Conservation (phyloP, 2,113 vertebrate species). For the Burhinus oedicnemus region DNA sequence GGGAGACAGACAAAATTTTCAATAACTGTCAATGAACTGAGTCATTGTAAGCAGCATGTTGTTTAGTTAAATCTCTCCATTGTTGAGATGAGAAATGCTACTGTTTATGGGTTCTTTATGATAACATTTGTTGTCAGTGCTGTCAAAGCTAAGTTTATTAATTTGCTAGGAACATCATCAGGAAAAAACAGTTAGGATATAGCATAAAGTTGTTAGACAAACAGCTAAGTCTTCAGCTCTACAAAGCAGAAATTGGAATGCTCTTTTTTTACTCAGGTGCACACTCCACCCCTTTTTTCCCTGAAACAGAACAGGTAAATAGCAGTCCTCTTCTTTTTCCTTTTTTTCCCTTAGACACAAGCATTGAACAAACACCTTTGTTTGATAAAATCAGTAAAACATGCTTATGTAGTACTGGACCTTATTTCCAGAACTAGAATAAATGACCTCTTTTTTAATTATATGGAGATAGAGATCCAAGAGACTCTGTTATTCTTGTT, state of each 20-base stretch:
- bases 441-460: background rate
- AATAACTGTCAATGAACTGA: background rate
- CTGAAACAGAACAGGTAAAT: background rate
- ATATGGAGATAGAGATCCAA: background rate
- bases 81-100: background rate
- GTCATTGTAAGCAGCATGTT: background rate
- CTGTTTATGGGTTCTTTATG: background rate
- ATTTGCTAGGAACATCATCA: background rate
- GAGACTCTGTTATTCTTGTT: background rate
- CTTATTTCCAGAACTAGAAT: background rate
- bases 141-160: background rate
- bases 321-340: background rate
- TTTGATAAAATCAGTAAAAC: background rate
- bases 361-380: background rate
- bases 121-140: background rate
- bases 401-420: background rate
- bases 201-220: background rate
- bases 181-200: background rate
- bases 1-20: background rate
- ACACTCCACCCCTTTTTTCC: fast-evolving
- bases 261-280: background rate
- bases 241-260: background rate
- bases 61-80: background rate
- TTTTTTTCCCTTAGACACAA: background rate
- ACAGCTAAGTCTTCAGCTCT: background rate